phyloP scores from a whole-genome alignment of 2,797 vertebrate species.

The Simalia tracyae region DNA sequence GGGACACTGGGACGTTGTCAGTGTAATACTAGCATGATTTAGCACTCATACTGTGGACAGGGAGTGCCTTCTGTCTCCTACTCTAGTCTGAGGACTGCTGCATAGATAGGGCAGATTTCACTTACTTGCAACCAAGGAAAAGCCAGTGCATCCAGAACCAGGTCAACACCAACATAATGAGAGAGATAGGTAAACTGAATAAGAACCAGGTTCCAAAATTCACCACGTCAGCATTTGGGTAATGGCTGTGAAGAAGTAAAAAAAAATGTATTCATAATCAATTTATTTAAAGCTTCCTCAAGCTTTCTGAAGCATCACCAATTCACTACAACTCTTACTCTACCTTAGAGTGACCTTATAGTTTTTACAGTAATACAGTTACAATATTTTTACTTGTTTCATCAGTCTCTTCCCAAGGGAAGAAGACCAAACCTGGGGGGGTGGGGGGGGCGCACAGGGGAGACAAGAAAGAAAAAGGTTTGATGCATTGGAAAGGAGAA shows the following conservation, averaged over 20 bases:
- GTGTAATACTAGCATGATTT: not conserved
- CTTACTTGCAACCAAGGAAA: slow-evolving; percentile 98
- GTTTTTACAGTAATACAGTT: not conserved
- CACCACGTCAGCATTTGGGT: slow-evolving; percentile 91
- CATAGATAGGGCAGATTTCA: slow-evolving; percentile 3
- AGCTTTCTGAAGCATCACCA: not conserved
- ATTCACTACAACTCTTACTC: not conserved
- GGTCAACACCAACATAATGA: slow-evolving; percentile 93
- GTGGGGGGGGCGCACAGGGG: not conserved
- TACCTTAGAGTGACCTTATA: not conserved
- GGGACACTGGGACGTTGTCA: not conserved
- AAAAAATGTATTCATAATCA: not conserved
- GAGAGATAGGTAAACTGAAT: slow-evolving; percentile 93
- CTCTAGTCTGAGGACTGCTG: not conserved
- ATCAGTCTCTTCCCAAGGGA: not conserved
- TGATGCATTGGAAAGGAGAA: not conserved
- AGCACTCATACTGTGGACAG: not conserved
- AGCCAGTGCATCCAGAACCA: slow-evolving; percentile 98
- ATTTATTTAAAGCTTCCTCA: not conserved
- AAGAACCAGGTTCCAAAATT: slow-evolving; percentile 99
- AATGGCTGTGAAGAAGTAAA: slow-evolving; percentile 79
- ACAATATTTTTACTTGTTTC: not conserved
- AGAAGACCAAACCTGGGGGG: not conserved
- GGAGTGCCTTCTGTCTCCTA: not conserved
- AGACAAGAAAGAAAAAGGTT: not conserved